Evolutionary conservation across 30 jellyfish, hydroid and myxozoan genomes (phyloP), one percentile per base, ranked within the genome.

Genomic region (Mastigias papua): DNA sequence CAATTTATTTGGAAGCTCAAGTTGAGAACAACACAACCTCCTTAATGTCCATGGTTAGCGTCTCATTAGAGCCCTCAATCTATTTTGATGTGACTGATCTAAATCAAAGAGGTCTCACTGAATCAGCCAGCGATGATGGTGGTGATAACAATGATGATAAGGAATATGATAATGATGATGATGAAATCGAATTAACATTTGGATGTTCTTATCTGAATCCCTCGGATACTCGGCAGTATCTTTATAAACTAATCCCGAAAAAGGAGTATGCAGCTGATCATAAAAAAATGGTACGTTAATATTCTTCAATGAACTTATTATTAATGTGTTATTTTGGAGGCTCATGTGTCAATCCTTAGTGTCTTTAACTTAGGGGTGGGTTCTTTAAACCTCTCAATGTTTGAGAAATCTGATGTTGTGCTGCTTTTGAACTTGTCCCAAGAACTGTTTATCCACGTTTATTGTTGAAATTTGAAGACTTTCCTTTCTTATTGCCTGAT

Each of bases 1-100:
- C 84, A 23, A 96, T 89, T 46, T 93, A 76, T 60, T 94, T 93
- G 37, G 98, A 93, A 80, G 97, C 98, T 0, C 98, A 93, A 83
- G 98, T 93, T 13, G 97, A 93, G 58, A 93, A 93, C 77, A 93
- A 82, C 70, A 93, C 98, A 69, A 80, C 97, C 13, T 78, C 94
- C 13, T 33, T 93, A 16, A 88, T 93, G 93, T 88, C 97, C 48
- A 71, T 93, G 91, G 96, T 58, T 21, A 90, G 88, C n/a, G 98
- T 93, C 11, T 51, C 86, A 21, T 60, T 93, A 11, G 98, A 93
- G 57, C 97, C 98, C 7, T 88, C 98, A 17, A 78, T 46, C 30
- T 93, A 32, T 76, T 93, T 88, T 75, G 71, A 50, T 32, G 98
- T 93, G 26, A 48, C 32, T 15, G 90, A 95, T 69, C 61, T 93